Evolutionary conservation across 2,888 invertebrate genomes (phyloP).

Genomic region (Tetranychus piercei): DNA sequence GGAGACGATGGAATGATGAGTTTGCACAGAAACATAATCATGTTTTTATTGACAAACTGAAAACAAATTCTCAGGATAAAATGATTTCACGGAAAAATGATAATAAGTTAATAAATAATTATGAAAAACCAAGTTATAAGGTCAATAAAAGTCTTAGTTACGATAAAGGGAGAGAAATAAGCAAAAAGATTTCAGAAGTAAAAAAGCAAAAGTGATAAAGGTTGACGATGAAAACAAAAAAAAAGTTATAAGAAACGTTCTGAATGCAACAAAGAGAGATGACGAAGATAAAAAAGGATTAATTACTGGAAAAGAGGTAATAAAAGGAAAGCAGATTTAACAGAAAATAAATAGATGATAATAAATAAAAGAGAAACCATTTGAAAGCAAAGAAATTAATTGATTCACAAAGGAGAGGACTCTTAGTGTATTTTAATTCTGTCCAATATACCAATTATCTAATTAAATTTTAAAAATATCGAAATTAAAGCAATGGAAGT

Average conservation of each 20-base stretch:
- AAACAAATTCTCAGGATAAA: not conserved
- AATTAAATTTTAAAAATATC: too few relatives aligned
- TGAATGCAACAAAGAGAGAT: not conserved
- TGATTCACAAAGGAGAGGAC: not conserved
- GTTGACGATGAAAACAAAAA: too few relatives aligned
- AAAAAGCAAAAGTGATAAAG: too few relatives aligned
- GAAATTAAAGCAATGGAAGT: too few relatives aligned
- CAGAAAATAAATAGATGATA: not conserved
- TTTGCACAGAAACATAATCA: not conserved
- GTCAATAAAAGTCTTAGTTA: too few relatives aligned
- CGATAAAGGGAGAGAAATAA: too few relatives aligned
- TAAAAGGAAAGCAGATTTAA: constrained; percentile 2
- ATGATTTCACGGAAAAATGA: not conserved
- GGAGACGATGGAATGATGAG: not conserved
- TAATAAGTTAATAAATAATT: not conserved
- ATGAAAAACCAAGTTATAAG: not conserved
- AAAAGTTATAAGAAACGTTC: not conserved
- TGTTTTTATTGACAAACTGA: not conserved
- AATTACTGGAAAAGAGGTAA: not conserved
- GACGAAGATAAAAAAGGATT: not conserved
- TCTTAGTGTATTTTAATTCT: too few relatives aligned
- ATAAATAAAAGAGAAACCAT: not conserved
- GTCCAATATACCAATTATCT: too few relatives aligned
- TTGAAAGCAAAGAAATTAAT: not conserved
- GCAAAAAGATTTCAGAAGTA: too few relatives aligned